Percentiles rank a stretch among this genome's conserved stretches.
phyloP scores from a whole-genome alignment of 2,888 invertebrate species.

The Acanthosepion esculentum region DNA sequence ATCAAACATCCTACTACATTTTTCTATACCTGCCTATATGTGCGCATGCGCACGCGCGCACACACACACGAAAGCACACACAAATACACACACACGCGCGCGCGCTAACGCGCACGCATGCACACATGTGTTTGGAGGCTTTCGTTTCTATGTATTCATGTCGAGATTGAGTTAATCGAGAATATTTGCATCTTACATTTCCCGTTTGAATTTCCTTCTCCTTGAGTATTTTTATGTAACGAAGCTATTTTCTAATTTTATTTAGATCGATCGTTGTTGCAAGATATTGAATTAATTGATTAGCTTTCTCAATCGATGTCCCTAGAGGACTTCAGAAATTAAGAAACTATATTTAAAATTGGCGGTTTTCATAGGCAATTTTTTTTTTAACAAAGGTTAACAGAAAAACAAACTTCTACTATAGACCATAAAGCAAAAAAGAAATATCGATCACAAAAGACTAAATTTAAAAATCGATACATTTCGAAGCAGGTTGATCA shows the following conservation, averaged over 20 bases:
- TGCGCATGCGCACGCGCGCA: no score
- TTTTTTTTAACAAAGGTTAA: no score
- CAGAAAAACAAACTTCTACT: no score
- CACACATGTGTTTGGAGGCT: no score
- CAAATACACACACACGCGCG: no score
- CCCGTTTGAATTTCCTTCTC: not conserved
- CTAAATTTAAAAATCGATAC: not conserved
- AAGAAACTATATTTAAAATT: not conserved
- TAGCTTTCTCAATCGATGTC: not conserved
- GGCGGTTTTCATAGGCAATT: not conserved
- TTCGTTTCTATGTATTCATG: not conserved
- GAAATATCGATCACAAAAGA: not conserved
- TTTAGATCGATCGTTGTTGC: not conserved
- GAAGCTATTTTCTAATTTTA: not conserved
- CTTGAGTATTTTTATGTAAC: not conserved
- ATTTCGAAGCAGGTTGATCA: not conserved
- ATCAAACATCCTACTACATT: no score
- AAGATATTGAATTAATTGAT: conserved; percentile 22
- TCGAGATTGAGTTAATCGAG: not conserved
- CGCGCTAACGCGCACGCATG: no score
- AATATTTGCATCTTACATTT: no score
- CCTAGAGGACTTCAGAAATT: not conserved
- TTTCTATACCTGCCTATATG: no score
- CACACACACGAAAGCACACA: no score
- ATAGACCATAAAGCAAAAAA: not conserved